phyloP scores from a whole-genome alignment of 2,888 invertebrate genomes.

The Pyrrhia umbra region DNA sequence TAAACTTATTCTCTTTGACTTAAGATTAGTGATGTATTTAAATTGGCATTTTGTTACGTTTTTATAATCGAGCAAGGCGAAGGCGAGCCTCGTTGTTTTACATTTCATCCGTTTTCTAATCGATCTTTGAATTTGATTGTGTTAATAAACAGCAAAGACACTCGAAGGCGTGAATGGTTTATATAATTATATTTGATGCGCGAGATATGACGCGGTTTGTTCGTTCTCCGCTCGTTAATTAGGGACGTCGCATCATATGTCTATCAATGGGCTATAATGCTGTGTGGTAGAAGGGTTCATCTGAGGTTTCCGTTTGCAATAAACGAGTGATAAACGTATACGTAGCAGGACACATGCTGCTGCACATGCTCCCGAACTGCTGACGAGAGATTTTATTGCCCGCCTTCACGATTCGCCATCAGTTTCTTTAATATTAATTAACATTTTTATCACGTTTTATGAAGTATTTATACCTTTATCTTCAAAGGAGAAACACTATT shows the following conservation, averaged over 20 bases:
- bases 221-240: constrained; percentile 70
- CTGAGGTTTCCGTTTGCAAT: constrained; percentile 85
- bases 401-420: constrained; percentile 71
- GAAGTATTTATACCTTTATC: constrained; percentile 55
- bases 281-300: constrained; percentile 70
- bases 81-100: constrained; percentile 68
- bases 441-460: constrained; percentile 59
- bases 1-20: constrained; percentile 89
- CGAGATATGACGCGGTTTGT: constrained; percentile 42
- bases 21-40: constrained; percentile 89
- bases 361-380: constrained; percentile 70
- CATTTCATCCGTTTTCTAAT: constrained; percentile 73
- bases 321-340: constrained; percentile 77
- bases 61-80: constrained; percentile 77
- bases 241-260: constrained; percentile 79
- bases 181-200: constrained; percentile 52
- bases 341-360: constrained; percentile 66
- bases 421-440: constrained; percentile 61
- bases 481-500: constrained; percentile 48
- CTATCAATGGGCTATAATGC: constrained; percentile 80
- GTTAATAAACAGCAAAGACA: constrained; percentile 72
- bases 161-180: constrained; percentile 32
- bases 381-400: constrained; percentile 82
- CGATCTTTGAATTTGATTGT: constrained; percentile 82
- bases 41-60: constrained; percentile 88